Evolutionary conservation across 2,888 invertebrate genomes (phyloP).

Genomic region (Sabatieria punctata): DNA sequence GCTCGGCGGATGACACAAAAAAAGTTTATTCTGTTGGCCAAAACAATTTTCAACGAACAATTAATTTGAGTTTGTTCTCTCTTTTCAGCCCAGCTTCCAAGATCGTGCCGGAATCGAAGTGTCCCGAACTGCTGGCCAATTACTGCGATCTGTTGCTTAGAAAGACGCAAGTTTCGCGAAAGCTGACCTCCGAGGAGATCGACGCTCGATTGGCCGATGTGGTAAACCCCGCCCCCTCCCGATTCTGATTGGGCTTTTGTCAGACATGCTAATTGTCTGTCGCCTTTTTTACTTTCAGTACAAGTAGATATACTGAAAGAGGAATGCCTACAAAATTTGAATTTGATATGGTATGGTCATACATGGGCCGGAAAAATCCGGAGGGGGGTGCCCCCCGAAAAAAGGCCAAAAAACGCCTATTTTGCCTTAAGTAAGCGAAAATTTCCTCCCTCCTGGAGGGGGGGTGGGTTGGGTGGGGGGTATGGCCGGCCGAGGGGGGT

Average conservation of each 20-base stretch:
- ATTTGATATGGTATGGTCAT: too few relatives aligned
- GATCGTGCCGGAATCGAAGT: conserved; percentile 59
- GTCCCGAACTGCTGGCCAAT: conserved; percentile 93
- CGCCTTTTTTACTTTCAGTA: not conserved
- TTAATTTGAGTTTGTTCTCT: not conserved
- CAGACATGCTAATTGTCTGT: not conserved
- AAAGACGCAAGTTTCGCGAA: conserved; percentile 84
- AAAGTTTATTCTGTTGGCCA: not conserved
- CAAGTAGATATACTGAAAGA: not conserved
- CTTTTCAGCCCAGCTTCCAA: not conserved
- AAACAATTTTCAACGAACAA: not conserved
- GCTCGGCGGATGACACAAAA: too few relatives aligned
- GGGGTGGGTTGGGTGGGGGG: too few relatives aligned
- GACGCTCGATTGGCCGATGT: conserved; percentile 82
- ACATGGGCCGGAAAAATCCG: too few relatives aligned
- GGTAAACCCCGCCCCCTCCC: too few relatives aligned
- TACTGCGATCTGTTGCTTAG: conserved; percentile 98
- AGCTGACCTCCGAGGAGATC: conserved; percentile 87
- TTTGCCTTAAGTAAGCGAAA: too few relatives aligned
- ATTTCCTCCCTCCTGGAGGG: too few relatives aligned
- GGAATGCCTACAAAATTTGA: too few relatives aligned
- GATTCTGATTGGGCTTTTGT: not conserved
- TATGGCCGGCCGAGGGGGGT: too few relatives aligned
- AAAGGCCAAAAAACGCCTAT: too few relatives aligned
- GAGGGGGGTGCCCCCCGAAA: too few relatives aligned